Base-by-base conservation (phyloP, 1,140 invertebrate genomes). In the Mycetomoellerius zeteki region DNA sequence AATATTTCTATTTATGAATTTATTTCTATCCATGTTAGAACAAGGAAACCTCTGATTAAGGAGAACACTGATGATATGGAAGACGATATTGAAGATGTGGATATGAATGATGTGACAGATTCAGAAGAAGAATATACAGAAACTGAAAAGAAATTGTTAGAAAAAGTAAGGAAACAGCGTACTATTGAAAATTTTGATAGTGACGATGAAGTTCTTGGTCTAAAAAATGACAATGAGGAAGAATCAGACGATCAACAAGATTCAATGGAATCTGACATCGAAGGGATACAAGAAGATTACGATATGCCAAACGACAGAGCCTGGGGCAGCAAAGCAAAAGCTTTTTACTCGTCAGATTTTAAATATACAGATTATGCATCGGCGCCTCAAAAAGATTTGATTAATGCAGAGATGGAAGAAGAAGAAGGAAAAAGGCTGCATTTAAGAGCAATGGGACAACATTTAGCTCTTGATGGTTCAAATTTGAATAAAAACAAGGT, bases 281-380 rank as follows among this genome's bases (percentile, higher is more conserved):
- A 98, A 94, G 97, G 96, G 0, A 96, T 96, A 89, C 94, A 96
- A 80, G 96, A 97, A 88, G 96, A 97, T 92, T 95, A 96, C 89
- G 95, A 96, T 89, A 94, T 98, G 60, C 98, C 98, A 7, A 96
- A 98, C 94, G 96, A 96, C 14, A 97, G 97, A 95, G 98, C 98
- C 24, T 99, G 98, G 98, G 98, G 98, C 14, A 97, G 97, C 90
- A 97, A 97, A 85, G 97, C 97, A 89, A 96, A 95, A 88, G 96
- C 96, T 58, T 99, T 97, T 94, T 98, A 98, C 94, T 97, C 97
- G 62, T 98, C 98, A 1, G 98, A 99, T 96, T 98, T 98, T 95
- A 97, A 98, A 19, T 98, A 99, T 96, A 96, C 97, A 89, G 98
- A 99, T 95, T 98, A 97, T 96, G 96, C 97, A 56, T 97, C 96